These are phyloP conservation scores for Drosophila persimilis DNA, from an alignment of 1,140 invertebrate genomes.

Conservation along the genomic window DNA sequence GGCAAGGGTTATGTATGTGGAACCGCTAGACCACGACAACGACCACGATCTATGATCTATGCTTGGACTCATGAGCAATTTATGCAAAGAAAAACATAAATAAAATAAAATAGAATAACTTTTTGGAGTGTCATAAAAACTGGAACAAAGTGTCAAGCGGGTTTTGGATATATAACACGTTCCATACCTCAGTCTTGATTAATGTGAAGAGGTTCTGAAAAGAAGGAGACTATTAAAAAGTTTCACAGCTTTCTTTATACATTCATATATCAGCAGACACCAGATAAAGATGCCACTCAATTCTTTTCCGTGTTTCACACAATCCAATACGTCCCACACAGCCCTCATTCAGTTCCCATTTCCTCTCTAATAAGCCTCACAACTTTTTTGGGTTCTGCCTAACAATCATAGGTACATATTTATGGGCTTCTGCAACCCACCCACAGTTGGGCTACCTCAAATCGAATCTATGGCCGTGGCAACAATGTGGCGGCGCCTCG, in stretches of 20 bases:
- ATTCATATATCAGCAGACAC: no score
- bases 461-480: constrained; percentile 25
- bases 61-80: constrained; percentile 33
- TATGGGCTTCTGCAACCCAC: constrained; percentile 21
- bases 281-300: no score
- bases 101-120: constrained; percentile 38
- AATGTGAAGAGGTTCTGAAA: constrained; percentile 24
- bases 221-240: neutral
- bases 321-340: neutral
- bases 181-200: constrained; percentile 33
- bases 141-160: constrained; percentile 72
- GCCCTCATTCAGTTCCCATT: neutral
- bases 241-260: no score
- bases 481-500: constrained; percentile 64
- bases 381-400: constrained; percentile 14
- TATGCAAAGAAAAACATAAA: constrained; percentile 51
- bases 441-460: constrained; percentile 14
- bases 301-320: constrained; percentile 1
- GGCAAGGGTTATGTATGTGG: constrained; percentile 8
- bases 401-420: constrained; percentile 18
- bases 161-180: constrained; percentile 53
- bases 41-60: constrained; percentile 26
- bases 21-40: constrained; percentile 10
- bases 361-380: constrained; percentile 25
- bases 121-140: constrained; percentile 53